phyloP scores from a whole-genome alignment of 2,888 invertebrate species.

The Anthrax anthrax region DNA sequence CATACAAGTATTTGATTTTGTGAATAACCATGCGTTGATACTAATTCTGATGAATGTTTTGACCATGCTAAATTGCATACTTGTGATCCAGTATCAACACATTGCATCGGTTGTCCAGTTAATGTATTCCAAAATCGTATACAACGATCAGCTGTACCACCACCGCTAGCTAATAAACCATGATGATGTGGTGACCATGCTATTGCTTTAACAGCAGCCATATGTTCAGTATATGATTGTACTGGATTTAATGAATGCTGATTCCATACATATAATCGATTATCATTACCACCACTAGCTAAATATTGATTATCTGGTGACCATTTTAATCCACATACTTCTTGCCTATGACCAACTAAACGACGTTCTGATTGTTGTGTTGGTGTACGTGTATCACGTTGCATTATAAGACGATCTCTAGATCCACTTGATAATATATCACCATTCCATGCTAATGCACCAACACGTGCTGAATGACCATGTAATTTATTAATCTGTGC shows the following conservation, averaged over 20 bases:
- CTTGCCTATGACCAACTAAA: conserved; percentile 86
- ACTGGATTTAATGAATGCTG: conserved; percentile 76
- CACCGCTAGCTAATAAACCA: conserved; percentile 88
- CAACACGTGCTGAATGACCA: conserved; percentile 84
- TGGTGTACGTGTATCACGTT: conserved; percentile 84
- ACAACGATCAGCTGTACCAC: conserved; percentile 97
- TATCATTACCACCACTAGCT: conserved; percentile 96
- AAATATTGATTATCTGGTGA: conserved; percentile 94
- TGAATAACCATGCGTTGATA: conserved; percentile 96
- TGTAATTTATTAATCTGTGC: conserved; percentile 67
- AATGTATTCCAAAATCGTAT: conserved; percentile 98
- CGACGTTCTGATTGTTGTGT: conserved; percentile 60
- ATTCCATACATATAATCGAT: conserved; percentile 44
- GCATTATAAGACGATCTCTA: conserved; percentile 82
- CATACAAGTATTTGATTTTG: conserved; percentile 98
- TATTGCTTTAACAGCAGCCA: conserved; percentile 96
- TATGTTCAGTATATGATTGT: conserved; percentile 88
- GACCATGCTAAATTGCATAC: conserved; percentile 99
- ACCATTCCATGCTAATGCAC: conserved; percentile 95
- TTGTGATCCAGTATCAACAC: conserved; percentile 94
- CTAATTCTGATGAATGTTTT: conserved; percentile 93
- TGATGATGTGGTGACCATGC: conserved; percentile 99
- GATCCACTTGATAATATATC: conserved; percentile 92
- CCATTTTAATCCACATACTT: conserved; percentile 97
- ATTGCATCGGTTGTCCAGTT: conserved; percentile 96